Evolutionary conservation across 2,888 invertebrate species (phyloP).

Genomic region (Oligia fasciuncula): DNA sequence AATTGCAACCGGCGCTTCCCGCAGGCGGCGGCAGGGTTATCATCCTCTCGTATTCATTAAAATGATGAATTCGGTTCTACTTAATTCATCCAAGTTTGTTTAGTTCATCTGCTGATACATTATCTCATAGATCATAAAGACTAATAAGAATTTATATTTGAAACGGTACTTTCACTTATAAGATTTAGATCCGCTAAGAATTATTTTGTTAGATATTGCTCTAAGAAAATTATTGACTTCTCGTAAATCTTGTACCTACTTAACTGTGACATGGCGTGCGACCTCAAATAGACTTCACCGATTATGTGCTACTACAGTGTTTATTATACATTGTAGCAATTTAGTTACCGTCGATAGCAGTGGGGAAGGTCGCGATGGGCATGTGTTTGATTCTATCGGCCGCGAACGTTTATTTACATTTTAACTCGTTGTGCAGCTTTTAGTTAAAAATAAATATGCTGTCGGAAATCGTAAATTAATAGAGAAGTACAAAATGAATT

Average conservation of each 20-base stretch:
- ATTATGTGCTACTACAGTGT: conserved; percentile 67
- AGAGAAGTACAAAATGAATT: conserved; percentile 41
- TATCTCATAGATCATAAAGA: neutral
- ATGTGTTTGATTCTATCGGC: conserved; percentile 64
- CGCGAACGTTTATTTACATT: conserved; percentile 69
- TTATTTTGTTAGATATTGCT: conserved; percentile 1
- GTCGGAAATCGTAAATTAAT: conserved; percentile 64
- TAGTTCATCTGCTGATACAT: conserved; percentile 16
- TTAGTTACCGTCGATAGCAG: conserved; percentile 71
- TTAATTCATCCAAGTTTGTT: conserved; percentile 43
- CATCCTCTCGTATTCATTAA: conserved; percentile 74
- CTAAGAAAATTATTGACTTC: conserved; percentile 1
- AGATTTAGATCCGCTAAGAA: neutral
- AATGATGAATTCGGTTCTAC: conserved; percentile 67
- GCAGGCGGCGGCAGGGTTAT: conserved; percentile 79
- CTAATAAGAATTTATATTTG: conserved; percentile 9
- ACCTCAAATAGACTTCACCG: conserved; percentile 61
- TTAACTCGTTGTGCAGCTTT: conserved; percentile 71
- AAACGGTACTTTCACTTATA: conserved; percentile 10
- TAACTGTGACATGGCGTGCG: conserved; percentile 40
- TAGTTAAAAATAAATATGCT: conserved; percentile 64
- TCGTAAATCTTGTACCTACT: neutral
- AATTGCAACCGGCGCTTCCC: conserved; percentile 77
- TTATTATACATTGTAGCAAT: conserved; percentile 69
- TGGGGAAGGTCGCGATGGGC: conserved; percentile 77